These are phyloP conservation scores for Asarcornis scutulata DNA, from an alignment of 2,113 vertebrate species.

Conservation along the genomic window DNA sequence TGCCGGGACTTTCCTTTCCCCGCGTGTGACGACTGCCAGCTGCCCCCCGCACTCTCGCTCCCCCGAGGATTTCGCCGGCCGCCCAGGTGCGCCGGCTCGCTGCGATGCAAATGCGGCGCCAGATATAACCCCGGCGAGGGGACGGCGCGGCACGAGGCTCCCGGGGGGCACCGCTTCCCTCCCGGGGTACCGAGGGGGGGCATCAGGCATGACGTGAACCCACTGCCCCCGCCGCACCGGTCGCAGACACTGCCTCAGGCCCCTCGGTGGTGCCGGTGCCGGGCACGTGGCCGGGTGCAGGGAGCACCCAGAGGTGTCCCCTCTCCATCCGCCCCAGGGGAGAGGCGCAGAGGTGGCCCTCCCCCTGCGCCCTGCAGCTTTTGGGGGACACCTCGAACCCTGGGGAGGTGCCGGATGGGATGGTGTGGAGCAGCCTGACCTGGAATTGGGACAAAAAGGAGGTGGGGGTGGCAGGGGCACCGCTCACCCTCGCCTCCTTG, in stretches of 20 bases:
- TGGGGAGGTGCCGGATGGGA: background rate
- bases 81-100: slow-evolving; percentile 22
- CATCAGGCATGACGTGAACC: background rate
- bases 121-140: slow-evolving; percentile 33
- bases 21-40: background rate
- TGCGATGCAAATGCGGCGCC: slow-evolving; percentile 53
- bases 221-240: background rate
- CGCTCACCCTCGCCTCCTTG: background rate
- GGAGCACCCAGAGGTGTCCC: background rate
- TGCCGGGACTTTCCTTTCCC: slow-evolving; percentile 39
- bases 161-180: slow-evolving; percentile 29
- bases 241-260: too few species aligned
- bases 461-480: background rate
- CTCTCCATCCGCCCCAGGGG: background rate
- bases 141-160: background rate
- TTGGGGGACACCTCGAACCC: background rate
- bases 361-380: background rate
- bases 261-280: rapidly evolving
- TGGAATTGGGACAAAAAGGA: background rate
- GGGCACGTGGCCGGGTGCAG: background rate
- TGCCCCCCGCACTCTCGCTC: background rate
- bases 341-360: background rate
- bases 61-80: background rate
- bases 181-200: background rate
- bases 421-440: background rate